A percentile compares a stretch with the other conserved stretches of the same genome.
These are phyloP conservation scores for Coronaproctus castanopsis DNA, from an alignment of 2,888 invertebrate genomes.

Conservation along the genomic window DNA sequence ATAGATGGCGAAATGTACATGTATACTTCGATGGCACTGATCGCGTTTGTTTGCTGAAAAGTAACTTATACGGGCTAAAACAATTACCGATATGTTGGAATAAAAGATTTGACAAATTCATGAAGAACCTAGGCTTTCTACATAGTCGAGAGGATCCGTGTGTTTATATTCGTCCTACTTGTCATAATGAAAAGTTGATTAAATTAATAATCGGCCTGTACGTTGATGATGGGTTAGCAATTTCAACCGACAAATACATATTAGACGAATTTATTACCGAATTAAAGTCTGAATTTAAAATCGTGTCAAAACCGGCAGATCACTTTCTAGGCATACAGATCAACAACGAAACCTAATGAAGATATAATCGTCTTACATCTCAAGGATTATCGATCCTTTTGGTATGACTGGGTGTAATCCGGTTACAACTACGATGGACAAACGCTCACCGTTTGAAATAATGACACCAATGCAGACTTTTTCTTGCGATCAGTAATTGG, in stretches of 20 bases:
- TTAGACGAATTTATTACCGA: constrained; percentile 15
- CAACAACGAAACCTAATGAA: background rate
- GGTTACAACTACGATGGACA: constrained; percentile 10
- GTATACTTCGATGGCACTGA: constrained; percentile 21
- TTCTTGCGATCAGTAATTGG: constrained; percentile 16
- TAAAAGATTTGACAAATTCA: constrained; percentile 20
- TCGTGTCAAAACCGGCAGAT: constrained; percentile 13
- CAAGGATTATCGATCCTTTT: constrained; percentile 14
- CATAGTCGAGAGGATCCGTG: constrained; percentile 23
- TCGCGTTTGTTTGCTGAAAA: constrained; percentile 22
- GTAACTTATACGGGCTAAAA: constrained; percentile 25
- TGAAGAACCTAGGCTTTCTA: constrained; percentile 19
- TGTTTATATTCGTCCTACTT: constrained; percentile 19
- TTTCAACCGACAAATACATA: constrained; percentile 10
- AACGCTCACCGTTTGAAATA: background rate
- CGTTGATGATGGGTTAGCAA: constrained; percentile 24
- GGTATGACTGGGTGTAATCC: constrained; percentile 12
- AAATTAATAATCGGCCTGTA: constrained; percentile 21
- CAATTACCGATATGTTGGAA: constrained; percentile 26
- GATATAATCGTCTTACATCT: constrained; percentile 7
- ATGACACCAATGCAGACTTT: constrained; percentile 10
- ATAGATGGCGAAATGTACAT: constrained; percentile 24
- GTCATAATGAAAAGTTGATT: constrained; percentile 13
- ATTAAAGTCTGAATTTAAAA: constrained; percentile 14
- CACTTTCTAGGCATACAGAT: constrained; percentile 18